phyloP scores from a whole-genome alignment of 1,140 invertebrate species.

The Drosophila arawakana region DNA sequence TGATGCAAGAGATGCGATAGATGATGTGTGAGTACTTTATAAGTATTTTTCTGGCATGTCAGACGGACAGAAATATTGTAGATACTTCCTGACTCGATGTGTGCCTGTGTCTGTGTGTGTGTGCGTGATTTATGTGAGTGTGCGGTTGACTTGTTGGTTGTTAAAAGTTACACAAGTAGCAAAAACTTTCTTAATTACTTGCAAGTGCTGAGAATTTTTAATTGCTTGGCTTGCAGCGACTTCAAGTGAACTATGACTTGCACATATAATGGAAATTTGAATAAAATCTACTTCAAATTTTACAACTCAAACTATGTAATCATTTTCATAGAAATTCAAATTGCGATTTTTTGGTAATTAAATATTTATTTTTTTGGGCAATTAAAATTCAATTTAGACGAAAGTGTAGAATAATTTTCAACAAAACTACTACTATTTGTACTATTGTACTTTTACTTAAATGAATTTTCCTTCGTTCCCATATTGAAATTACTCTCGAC shows the following conservation, averaged over 20 bases:
- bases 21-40: slow-evolving; percentile 10
- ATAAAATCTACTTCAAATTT: slow-evolving; percentile 10
- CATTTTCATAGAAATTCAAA: background rate
- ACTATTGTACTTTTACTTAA: background rate
- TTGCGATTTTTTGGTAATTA: too few species aligned
- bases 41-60: background rate
- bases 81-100: slow-evolving; percentile 1
- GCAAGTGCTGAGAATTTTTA: slow-evolving; percentile 21
- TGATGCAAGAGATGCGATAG: background rate
- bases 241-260: background rate
- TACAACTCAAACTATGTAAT: slow-evolving; percentile 3
- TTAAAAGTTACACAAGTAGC: slow-evolving; percentile 14
- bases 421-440: background rate
- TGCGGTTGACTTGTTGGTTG: slow-evolving; percentile 6
- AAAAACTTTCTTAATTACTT: slow-evolving; percentile 40
- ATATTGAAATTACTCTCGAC: background rate
- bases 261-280: slow-evolving; percentile 14
- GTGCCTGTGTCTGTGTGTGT: background rate
- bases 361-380: background rate
- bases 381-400: background rate
- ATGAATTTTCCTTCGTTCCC: background rate
- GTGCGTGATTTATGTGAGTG: background rate
- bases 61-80: background rate
- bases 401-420: too few species aligned
- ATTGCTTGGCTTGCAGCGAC: slow-evolving; percentile 14